phyloP scores from a whole-genome alignment of 2,113 vertebrate genomes.

The Rhagologus leucostigma region DNA sequence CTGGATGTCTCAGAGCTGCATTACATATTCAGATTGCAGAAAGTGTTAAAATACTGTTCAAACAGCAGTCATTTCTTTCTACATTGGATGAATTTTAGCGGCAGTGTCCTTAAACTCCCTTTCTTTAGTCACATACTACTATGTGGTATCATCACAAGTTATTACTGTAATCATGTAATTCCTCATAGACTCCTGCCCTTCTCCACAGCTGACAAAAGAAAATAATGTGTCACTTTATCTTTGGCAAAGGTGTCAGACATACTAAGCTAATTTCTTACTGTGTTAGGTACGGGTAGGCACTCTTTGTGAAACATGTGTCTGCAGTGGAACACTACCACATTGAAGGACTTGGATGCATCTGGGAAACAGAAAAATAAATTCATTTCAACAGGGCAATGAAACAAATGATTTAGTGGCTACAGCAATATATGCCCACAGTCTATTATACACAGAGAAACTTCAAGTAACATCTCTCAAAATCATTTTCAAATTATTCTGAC shows the following conservation, averaged over 20 bases:
- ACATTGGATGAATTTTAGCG: not conserved
- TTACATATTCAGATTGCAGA: not conserved
- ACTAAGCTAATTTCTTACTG: slow-evolving; percentile 73
- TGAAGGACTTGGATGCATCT: slow-evolving; percentile 90
- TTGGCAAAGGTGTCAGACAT: not conserved
- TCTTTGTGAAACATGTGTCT: slow-evolving; percentile 99
- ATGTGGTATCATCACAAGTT: not conserved
- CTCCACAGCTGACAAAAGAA: not conserved
- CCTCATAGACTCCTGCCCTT: not conserved
- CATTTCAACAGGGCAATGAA: not conserved
- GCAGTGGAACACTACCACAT: slow-evolving; percentile 91
- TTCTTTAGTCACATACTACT: not conserved
- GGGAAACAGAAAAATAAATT: slow-evolving; percentile 34
- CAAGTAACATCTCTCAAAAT: not conserved
- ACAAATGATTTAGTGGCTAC: not conserved
- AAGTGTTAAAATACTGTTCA: not conserved
- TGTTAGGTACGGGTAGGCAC: slow-evolving; percentile 85
- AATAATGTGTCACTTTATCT: not conserved
- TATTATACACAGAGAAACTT: not conserved
- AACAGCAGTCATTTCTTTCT: not conserved
- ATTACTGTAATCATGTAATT: not conserved
- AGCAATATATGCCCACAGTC: not conserved
- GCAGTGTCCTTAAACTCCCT: not conserved
- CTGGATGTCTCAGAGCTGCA: not conserved
- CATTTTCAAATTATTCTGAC: not conserved